Evolutionary conservation across 1,140 invertebrate species (phyloP).

Genomic region (Parasteatoda tepidariorum): DNA sequence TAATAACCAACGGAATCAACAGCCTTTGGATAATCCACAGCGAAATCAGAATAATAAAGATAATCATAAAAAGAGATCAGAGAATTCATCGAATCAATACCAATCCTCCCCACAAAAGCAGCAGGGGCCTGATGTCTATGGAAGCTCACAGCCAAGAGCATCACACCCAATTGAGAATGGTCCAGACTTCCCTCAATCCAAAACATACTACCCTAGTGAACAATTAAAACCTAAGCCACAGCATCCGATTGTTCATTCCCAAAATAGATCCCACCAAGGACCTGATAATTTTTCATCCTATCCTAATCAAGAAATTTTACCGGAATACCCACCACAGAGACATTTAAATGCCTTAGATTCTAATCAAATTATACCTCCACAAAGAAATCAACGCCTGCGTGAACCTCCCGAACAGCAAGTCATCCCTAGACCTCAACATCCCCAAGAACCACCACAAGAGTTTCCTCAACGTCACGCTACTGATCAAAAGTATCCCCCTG

Average conservation of each 20-base stretch:
- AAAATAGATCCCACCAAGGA: background rate
- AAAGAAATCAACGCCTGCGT: conserved; percentile 35
- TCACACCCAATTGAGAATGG: background rate
- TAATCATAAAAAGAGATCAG: background rate
- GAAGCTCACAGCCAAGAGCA: conserved; percentile 15
- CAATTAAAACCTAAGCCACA: conserved; percentile 16
- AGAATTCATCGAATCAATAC: background rate
- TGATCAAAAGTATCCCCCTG: background rate
- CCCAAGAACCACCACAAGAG: conserved; percentile 20
- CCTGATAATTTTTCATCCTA: background rate
- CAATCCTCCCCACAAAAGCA: background rate
- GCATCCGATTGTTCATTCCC: conserved; percentile 14
- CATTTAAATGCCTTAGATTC: background rate
- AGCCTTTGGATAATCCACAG: conserved; percentile 5
- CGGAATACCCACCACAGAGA: background rate
- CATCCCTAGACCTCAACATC: conserved; percentile 28
- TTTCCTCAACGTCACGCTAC: background rate
- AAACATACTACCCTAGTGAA: conserved; percentile 17
- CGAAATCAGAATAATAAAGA: conserved; percentile 24
- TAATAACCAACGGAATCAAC: background rate
- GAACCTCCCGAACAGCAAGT: conserved; percentile 44
- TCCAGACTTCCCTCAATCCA: conserved; percentile 2
- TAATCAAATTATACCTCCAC: conserved; percentile 8
- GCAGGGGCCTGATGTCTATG: background rate
- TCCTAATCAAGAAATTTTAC: conserved; percentile 1